Conservation (phyloP, 2,888 invertebrate genomes). For the Orthonevra nobilis region DNA sequence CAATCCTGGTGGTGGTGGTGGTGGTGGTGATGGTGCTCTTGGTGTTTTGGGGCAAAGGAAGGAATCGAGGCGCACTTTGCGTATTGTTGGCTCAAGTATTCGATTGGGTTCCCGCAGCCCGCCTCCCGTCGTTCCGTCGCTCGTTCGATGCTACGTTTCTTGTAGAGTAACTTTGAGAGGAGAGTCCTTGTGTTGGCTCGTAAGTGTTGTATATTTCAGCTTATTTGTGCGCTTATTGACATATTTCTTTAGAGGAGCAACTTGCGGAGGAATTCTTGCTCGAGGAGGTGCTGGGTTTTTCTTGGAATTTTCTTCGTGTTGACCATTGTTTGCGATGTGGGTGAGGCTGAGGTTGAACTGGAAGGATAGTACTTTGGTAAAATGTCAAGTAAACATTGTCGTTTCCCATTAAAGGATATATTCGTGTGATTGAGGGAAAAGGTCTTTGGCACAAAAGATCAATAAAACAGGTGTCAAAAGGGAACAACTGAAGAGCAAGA, state of each 20-base stretch:
- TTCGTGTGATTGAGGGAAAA: slow-evolving; percentile 33
- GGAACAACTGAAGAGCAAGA: not conserved
- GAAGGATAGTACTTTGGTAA: slow-evolving; percentile 3
- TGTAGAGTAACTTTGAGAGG: slow-evolving; percentile 26
- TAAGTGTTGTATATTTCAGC: slow-evolving; percentile 65
- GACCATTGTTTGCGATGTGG: slow-evolving; percentile 48
- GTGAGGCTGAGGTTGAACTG: not conserved
- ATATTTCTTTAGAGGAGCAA: slow-evolving; percentile 54
- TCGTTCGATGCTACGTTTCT: slow-evolving; percentile 37
- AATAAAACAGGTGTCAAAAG: slow-evolving; percentile 38
- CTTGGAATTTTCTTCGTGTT: not conserved
- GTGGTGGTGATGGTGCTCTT: no score
- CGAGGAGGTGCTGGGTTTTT: slow-evolving; percentile 6
- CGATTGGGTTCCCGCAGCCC: slow-evolving; percentile 61
- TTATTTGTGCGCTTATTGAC: slow-evolving; percentile 68
- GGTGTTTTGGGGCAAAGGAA: slow-evolving; percentile 12
- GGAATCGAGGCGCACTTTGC: slow-evolving; percentile 55
- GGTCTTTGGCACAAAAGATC: not conserved
- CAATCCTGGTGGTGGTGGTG: no score
- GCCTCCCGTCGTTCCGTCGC: slow-evolving; percentile 48
- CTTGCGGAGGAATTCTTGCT: slow-evolving; percentile 13
- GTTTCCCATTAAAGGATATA: slow-evolving; percentile 40
- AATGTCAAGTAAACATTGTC: slow-evolving; percentile 59
- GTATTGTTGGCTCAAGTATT: slow-evolving; percentile 59
- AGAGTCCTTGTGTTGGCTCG: slow-evolving; percentile 39